Percentiles rank a stretch among this genome's conserved stretches.
Evolutionary conservation across 2,888 invertebrate genomes (phyloP).

Genomic region (Callyntrura guangdongensis): DNA sequence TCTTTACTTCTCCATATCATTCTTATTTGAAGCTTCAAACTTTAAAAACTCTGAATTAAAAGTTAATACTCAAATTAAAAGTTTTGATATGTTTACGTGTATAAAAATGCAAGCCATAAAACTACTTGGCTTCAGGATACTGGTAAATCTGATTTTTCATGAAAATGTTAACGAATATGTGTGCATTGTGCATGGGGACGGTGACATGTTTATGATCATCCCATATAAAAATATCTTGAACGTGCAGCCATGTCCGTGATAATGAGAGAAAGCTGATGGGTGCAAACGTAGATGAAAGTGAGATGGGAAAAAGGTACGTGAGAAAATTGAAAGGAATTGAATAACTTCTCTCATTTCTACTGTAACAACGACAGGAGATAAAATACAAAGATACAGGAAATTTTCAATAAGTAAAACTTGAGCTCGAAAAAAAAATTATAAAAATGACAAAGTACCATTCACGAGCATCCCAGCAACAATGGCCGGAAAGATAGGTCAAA

Average conservation of each 20-base stretch:
- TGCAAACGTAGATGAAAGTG: background rate
- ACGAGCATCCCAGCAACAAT: background rate
- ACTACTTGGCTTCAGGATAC: no score
- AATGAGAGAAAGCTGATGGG: no score
- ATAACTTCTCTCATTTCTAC: background rate
- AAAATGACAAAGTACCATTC: slow-evolving; percentile 16
- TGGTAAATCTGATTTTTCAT: no score
- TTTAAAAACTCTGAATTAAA: no score
- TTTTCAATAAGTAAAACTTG: slow-evolving; percentile 18
- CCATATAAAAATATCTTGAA: slow-evolving; percentile 43
- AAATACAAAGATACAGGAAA: background rate
- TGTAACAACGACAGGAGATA: background rate
- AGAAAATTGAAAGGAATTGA: background rate
- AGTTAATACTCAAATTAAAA: no score
- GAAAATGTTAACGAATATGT: slow-evolving; percentile 9
- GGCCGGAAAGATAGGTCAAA: slow-evolving; percentile 52
- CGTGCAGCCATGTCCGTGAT: slow-evolving; percentile 37
- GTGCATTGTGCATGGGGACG: no score
- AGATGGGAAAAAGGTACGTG: slow-evolving; percentile 11
- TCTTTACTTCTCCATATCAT: no score
- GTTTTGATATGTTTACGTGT: no score
- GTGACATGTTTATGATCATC: background rate
- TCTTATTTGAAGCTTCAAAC: no score
- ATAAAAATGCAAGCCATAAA: no score
- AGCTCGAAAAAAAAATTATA: background rate